Evolutionary conservation across 1,140 invertebrate species (phyloP).

Genomic region (Pentalonia nigronervosa): DNA sequence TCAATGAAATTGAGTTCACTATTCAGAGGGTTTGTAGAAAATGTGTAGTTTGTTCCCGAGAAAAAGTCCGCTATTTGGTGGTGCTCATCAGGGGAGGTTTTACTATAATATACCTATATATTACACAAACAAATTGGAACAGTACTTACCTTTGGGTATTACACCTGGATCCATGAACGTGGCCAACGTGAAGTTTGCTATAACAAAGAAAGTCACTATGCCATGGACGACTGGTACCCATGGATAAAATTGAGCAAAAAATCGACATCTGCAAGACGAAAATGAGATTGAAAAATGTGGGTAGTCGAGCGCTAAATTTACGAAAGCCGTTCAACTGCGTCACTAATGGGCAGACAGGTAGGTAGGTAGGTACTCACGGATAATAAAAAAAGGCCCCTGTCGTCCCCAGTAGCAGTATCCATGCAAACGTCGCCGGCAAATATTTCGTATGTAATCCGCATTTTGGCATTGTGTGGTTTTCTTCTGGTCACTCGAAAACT

Average conservation of each 20-base stretch:
- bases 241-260: constrained; percentile 80
- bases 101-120: neutral
- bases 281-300: neutral
- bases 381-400: constrained; percentile 95
- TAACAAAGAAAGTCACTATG: constrained; percentile 93
- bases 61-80: too few species aligned
- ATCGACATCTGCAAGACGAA: constrained; percentile 84
- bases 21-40: too few species aligned
- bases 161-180: constrained; percentile 99
- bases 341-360: neutral
- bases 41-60: too few species aligned
- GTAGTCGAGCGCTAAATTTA: neutral
- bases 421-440: constrained; percentile 95
- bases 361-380: constrained; percentile 78
- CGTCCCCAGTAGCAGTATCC: constrained; percentile 88
- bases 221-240: constrained; percentile 93
- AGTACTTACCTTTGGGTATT: constrained; percentile 88
- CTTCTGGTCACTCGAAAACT: constrained; percentile 27
- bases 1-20: too few species aligned
- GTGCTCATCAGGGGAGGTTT: too few species aligned
- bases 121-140: neutral
- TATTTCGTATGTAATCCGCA: constrained; percentile 91
- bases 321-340: neutral
- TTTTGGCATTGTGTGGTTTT: constrained; percentile 75
- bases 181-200: constrained; percentile 97